phyloP scores from a whole-genome alignment of 2,888 invertebrate species.

The Tipula helvola region DNA sequence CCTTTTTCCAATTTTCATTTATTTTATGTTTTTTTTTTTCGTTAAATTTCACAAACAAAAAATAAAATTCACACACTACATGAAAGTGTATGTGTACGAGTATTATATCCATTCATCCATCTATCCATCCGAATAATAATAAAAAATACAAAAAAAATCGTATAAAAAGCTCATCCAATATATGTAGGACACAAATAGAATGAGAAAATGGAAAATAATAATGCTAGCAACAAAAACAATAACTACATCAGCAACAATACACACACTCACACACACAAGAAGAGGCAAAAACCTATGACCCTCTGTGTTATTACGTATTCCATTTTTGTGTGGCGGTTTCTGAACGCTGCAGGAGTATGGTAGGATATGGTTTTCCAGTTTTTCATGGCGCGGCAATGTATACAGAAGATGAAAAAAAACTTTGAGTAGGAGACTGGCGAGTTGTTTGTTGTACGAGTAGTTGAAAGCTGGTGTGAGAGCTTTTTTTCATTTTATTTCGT shows the following conservation, averaged over 20 bases:
- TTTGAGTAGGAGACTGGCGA: not conserved
- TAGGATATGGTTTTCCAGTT: not conserved
- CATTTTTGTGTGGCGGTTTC: not conserved
- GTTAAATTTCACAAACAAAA: not conserved
- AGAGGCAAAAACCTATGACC: slow-evolving; percentile 1
- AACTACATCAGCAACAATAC: not conserved
- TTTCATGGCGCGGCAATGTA: not conserved
- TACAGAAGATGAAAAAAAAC: not conserved
- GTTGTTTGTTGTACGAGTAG: not conserved
- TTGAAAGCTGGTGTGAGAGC: not conserved
- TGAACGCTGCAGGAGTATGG: not conserved
- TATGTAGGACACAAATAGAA: slow-evolving; percentile 4
- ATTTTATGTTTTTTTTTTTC: not conserved
- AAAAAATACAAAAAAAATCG: not conserved
- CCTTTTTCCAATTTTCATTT: slow-evolving; percentile 4
- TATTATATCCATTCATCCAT: not conserved
- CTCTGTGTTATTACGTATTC: not conserved
- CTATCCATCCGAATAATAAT: slow-evolving; percentile 6
- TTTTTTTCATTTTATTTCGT: not conserved
- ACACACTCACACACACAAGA: not conserved
- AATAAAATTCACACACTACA: slow-evolving; percentile 4
- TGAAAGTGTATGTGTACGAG: not conserved
- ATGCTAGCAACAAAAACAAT: not conserved
- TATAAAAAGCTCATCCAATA: not conserved
- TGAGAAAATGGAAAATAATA: not conserved